Evolutionary conservation across 2,888 invertebrate species (phyloP).

Genomic region (Thera britannica): DNA sequence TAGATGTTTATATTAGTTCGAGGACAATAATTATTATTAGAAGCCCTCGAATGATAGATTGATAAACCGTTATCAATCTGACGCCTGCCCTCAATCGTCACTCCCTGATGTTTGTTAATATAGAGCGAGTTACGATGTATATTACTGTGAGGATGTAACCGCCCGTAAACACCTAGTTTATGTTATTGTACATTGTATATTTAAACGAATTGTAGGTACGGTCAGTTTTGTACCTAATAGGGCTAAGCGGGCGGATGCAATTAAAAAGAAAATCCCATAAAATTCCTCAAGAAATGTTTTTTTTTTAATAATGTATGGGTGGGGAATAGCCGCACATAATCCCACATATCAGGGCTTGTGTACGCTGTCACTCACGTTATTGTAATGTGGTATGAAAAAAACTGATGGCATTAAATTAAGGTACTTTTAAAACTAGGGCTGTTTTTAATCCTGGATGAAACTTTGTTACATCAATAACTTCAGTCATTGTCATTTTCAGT

Average conservation of each 20-base stretch:
- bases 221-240: slow-evolving; percentile 73
- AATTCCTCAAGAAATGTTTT: slow-evolving; percentile 1
- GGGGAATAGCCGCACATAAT: slow-evolving; percentile 67
- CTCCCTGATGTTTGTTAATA: slow-evolving; percentile 71
- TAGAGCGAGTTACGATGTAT: slow-evolving; percentile 82
- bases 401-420: slow-evolving; percentile 15
- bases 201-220: slow-evolving; percentile 72
- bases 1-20: slow-evolving; percentile 4
- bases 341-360: slow-evolving; percentile 83
- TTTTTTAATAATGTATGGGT: slow-evolving; percentile 22
- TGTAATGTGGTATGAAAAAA: slow-evolving; percentile 11
- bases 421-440: not conserved
- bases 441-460: slow-evolving; percentile 4
- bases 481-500: no score
- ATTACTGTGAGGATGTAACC: slow-evolving; percentile 80
- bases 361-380: slow-evolving; percentile 58
- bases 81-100: slow-evolving; percentile 25
- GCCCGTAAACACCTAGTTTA: slow-evolving; percentile 62
- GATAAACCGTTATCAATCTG: slow-evolving; percentile 29
- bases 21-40: slow-evolving; percentile 3
- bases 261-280: not conserved
- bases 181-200: slow-evolving; percentile 81
- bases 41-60: slow-evolving; percentile 9
- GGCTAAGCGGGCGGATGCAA: slow-evolving; percentile 65
- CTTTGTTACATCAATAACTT: no score